A percentile compares a stretch with the other conserved stretches of the same genome.
Evolutionary conservation across 2,113 vertebrate species (phyloP).

Genomic region (Lethenteron reissneri): DNA sequence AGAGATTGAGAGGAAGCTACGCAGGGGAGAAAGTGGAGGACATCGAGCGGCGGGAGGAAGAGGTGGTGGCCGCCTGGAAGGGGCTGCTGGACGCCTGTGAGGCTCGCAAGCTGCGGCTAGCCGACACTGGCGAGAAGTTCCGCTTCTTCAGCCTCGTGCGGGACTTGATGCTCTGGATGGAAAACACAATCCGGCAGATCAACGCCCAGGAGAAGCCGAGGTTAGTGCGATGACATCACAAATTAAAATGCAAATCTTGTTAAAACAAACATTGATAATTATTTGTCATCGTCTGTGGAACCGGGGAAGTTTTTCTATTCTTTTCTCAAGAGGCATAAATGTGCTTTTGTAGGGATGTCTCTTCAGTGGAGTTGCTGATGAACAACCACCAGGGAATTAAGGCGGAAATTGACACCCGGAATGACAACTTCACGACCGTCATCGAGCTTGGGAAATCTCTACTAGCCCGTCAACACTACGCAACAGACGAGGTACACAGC

Average conservation of each 20-base stretch:
- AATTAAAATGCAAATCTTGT: background rate
- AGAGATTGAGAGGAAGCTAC: constrained; percentile 79
- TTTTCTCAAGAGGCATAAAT: background rate
- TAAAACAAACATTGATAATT: background rate
- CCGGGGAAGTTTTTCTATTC: background rate
- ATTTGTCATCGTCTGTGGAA: too few relatives aligned
- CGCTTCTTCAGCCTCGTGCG: constrained; percentile 89
- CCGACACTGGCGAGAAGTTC: constrained; percentile 86
- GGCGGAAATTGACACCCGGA: constrained; percentile 81
- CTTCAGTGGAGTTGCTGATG: constrained; percentile 83
- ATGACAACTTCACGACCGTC: constrained; percentile 77
- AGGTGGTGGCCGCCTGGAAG: constrained; percentile 76
- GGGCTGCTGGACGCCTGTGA: constrained; percentile 59
- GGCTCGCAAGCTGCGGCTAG: constrained; percentile 43
- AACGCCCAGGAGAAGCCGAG: constrained; percentile 85
- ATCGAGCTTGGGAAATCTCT: constrained; percentile 82
- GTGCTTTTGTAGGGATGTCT: constrained; percentile 45
- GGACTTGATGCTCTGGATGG: constrained; percentile 97
- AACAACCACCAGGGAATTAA: constrained; percentile 97
- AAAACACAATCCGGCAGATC: constrained; percentile 78
- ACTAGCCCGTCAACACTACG: constrained; percentile 71
- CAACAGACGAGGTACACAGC: constrained; percentile 53
- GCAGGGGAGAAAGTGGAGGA: constrained; percentile 92
- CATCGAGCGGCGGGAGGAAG: constrained; percentile 69
- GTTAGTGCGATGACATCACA: constrained; percentile 16